Percentiles rank a stretch among this genome's conserved stretches.
Conservation (phyloP, 2,797 vertebrate species). For the Balearica regulorum region DNA sequence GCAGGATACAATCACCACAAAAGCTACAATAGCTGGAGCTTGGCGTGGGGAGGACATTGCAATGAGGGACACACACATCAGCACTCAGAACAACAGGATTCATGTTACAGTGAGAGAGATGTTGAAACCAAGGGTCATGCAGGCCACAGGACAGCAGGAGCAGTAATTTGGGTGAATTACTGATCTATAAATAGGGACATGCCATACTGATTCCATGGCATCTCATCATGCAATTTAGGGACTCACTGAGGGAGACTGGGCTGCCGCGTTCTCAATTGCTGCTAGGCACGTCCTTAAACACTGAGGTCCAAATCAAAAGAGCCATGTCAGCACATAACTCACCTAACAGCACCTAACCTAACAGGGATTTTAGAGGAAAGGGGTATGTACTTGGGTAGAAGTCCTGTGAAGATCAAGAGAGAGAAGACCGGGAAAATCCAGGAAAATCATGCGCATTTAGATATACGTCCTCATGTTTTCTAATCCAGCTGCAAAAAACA, state of each 20-base stretch:
- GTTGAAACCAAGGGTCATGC: neutral
- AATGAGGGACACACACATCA: neutral
- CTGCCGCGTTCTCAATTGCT: neutral
- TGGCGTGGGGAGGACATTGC: neutral
- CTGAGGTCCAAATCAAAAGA: neutral
- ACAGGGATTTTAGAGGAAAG: neutral
- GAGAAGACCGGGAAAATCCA: neutral
- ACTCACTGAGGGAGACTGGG: neutral
- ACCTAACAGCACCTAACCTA: too few species aligned
- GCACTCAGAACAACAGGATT: neutral
- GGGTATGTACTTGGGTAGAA: neutral
- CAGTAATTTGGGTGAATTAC: neutral
- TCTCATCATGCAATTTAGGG: neutral
- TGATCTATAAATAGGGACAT: neutral
- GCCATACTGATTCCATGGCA: neutral
- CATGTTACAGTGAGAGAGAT: neutral
- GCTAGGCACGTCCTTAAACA: neutral
- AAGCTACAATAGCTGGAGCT: neutral
- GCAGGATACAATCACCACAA: neutral
- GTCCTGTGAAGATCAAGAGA: neutral
- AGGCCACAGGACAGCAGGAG: neutral
- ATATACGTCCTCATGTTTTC: neutral
- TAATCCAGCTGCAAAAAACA: neutral
- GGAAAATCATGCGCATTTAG: rapidly evolving
- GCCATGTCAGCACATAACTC: neutral